Conservation (phyloP, 2,888 invertebrate genomes). For the Erynnis tages region DNA sequence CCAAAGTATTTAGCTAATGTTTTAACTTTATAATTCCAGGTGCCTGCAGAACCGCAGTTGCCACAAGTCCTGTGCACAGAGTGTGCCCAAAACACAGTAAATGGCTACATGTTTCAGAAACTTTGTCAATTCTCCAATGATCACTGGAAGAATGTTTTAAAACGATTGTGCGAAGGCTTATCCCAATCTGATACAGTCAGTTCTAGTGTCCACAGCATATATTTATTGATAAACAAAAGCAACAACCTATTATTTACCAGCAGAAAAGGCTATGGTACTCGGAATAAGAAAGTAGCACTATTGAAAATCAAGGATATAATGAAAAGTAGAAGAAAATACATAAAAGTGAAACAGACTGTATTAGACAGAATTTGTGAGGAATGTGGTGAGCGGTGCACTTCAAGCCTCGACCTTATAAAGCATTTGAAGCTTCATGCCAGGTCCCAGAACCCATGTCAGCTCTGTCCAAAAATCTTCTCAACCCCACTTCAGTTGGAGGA, state of each 20-base stretch:
- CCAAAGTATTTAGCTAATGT: background rate
- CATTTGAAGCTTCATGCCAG: slow-evolving; percentile 53
- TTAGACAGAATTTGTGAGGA: slow-evolving; percentile 48
- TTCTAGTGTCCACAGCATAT: slow-evolving; percentile 45
- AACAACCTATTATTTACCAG: slow-evolving; percentile 53
- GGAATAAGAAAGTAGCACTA: slow-evolving; percentile 47
- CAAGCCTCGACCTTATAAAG: slow-evolving; percentile 40
- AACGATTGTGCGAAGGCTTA: slow-evolving; percentile 42
- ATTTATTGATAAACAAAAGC: slow-evolving; percentile 46
- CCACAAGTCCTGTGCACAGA: slow-evolving; percentile 55
- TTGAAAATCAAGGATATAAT: slow-evolving; percentile 49
- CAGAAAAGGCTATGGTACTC: slow-evolving; percentile 37
- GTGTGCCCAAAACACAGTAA: slow-evolving; percentile 52
- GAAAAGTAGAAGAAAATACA: slow-evolving; percentile 43
- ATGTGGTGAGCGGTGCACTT: slow-evolving; percentile 50
- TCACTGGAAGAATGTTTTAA: slow-evolving; percentile 48
- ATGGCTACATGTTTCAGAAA: slow-evolving; percentile 56
- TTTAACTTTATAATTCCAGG: slow-evolving; percentile 42
- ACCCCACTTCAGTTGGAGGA: slow-evolving; percentile 44
- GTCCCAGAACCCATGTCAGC: slow-evolving; percentile 43
- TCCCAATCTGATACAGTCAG: slow-evolving; percentile 40
- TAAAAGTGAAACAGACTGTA: slow-evolving; percentile 38
- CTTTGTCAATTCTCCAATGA: slow-evolving; percentile 48
- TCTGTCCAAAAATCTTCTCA: slow-evolving; percentile 56
- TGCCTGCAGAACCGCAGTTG: slow-evolving; percentile 44